Evolutionary conservation across 2,888 invertebrate species (phyloP), one percentile per base, ranked within the genome.

Genomic region (Chrysina gloriosa): DNA sequence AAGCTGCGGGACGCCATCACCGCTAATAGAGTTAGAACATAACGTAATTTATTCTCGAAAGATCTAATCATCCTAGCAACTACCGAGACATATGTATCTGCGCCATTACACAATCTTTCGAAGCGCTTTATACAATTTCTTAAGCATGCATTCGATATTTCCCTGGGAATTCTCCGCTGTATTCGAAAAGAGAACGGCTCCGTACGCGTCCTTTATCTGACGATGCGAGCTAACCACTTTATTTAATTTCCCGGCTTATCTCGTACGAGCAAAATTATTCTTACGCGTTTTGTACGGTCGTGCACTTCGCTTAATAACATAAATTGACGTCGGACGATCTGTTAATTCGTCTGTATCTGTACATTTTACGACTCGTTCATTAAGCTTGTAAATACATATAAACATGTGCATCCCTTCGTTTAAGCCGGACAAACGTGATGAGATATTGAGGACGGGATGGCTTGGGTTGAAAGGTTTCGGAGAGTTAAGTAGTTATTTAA

Each of bases 171-270:
- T 9, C 34, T 16, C 16, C 9, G 39, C 16, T 39, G 16, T 39
- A 39, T 7, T 11, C 14, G 39, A 2, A 29, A 29, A 29, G 4
- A 7, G 29, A 29, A 4, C 11, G 4, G 39, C 39, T 3, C 16
- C 34, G 4, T 39, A 39, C 9, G 16, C 11, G 39, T 16, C 11
- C 9, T 4, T n/a, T 39, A 39, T 39, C 39, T 39, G 14, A 3
- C 16, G 6, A 14, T 39, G 16, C 39, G 25, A 27, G 23, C 14
- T 50, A 50, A 50, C 48, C 25, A 25, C 48, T 50, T 50, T 25
- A 50, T 50, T 50, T 50, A 27, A 50, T 50, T 50, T 25, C 48
- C 14, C 23, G 3, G 6, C 48, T 50, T 50, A 50, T 50, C 48
- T 21, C 27, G 9, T 25, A 27, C 48, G 27, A 50, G 48, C 25